These are phyloP conservation scores for Vespertilio murinus DNA, from an alignment of 2,797 vertebrate genomes.

Conservation along the genomic window DNA sequence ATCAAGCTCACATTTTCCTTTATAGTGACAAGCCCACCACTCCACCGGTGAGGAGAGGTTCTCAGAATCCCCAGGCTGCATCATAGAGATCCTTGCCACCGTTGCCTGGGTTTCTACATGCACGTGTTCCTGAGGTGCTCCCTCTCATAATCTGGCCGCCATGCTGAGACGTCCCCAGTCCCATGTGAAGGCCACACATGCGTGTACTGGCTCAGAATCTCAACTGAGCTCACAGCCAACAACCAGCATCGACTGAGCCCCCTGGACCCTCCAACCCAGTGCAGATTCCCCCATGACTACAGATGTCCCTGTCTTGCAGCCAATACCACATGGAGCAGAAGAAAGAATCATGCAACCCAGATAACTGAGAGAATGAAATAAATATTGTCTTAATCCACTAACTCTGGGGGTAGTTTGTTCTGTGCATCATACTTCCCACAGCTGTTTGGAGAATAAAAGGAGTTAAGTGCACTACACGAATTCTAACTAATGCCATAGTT, in stretches of 20 bases:
- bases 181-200: neutral
- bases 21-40: neutral
- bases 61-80: neutral
- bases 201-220: neutral
- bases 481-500: neutral
- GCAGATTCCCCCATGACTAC: neutral
- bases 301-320: neutral
- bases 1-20: neutral
- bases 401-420: neutral
- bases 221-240: neutral
- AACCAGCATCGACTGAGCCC: neutral
- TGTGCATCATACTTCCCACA: neutral
- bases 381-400: neutral
- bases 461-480: neutral
- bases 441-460: neutral
- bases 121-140: neutral
- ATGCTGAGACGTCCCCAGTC: neutral
- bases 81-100: neutral
- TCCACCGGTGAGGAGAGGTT: neutral
- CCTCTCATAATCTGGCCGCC: neutral
- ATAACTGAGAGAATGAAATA: neutral
- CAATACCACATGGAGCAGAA: neutral
- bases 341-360: neutral
- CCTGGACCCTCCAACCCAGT: neutral
- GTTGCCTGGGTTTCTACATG: neutral